Conservation (phyloP, 2,113 vertebrate species). For the Petaurus breviceps region DNA sequence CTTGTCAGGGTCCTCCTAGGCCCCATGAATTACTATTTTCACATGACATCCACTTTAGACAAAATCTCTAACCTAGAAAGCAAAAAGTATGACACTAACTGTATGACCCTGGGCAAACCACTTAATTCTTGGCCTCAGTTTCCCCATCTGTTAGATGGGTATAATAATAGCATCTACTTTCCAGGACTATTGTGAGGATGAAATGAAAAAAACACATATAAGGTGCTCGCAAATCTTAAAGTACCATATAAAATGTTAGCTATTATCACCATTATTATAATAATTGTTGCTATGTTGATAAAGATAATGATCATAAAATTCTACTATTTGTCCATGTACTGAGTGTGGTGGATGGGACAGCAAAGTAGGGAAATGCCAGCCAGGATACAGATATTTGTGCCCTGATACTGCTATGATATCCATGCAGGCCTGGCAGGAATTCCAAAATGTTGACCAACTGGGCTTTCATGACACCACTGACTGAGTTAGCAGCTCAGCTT, state of each 20-base stretch:
- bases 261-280: no score
- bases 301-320: background rate
- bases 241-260: background rate
- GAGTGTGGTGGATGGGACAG: background rate
- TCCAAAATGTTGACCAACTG: background rate
- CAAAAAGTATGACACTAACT: background rate
- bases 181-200: background rate
- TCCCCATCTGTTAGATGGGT: background rate
- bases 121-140: background rate
- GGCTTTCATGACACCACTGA: background rate
- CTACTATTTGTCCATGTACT: background rate
- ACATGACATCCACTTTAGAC: no score
- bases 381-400: background rate
- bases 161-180: background rate
- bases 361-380: background rate
- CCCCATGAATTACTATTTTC: no score
- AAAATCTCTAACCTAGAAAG: no score
- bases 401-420: background rate
- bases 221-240: background rate
- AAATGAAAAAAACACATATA: background rate
- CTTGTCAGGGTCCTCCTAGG: no score
- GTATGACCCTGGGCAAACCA: background rate
- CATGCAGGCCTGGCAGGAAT: background rate
- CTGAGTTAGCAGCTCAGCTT: background rate
- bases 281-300: background rate